Evolutionary conservation across 2,113 vertebrate species (phyloP).

Genomic region (Microcebus griseorufus): DNA sequence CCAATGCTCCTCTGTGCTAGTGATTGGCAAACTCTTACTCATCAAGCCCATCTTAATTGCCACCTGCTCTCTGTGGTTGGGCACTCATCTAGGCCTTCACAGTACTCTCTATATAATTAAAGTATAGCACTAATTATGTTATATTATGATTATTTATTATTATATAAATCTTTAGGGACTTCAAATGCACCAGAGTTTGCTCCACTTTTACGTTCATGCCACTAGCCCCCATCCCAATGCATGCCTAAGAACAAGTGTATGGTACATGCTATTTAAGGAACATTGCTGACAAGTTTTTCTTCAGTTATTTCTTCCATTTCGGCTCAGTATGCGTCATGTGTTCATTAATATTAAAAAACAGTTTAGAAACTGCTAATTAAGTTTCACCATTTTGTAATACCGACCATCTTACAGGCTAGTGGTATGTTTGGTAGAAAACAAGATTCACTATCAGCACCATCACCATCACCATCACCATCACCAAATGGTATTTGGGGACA

Average conservation of each 20-base stretch:
- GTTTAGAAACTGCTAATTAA: neutral
- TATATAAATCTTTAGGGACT: neutral
- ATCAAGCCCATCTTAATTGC: neutral
- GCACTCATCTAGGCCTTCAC: neutral
- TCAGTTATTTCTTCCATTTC: neutral
- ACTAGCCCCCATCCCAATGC: neutral
- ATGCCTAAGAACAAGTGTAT: neutral
- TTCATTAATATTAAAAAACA: conserved; percentile 28
- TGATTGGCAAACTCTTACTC: neutral
- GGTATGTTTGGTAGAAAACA: neutral
- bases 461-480: too few species aligned
- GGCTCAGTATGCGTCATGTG: neutral
- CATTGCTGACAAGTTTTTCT: neutral
- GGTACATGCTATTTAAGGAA: neutral
- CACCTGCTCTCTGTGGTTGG: neutral
- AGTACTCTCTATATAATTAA: neutral
- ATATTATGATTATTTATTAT: neutral
- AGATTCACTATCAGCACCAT: neutral
- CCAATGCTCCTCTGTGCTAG: neutral
- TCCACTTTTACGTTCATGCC: neutral
- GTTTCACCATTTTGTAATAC: neutral
- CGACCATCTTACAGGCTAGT: neutral
- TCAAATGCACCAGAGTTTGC: neutral
- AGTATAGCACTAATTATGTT: neutral
- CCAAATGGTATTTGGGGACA: neutral